Conservation (phyloP, 2,113 vertebrate species). For the Callipepla squamata region DNA sequence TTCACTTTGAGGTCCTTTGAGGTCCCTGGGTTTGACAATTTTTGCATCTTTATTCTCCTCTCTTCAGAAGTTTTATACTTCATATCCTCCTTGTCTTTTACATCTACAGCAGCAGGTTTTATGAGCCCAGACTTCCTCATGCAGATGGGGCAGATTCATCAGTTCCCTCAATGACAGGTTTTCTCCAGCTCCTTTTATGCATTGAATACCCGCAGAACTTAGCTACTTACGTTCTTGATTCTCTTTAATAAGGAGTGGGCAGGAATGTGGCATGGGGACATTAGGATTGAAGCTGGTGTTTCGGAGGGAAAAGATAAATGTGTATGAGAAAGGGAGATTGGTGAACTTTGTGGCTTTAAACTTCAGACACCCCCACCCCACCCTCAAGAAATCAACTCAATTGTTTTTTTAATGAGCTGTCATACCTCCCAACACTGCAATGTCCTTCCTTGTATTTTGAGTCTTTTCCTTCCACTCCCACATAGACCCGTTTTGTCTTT, state of each 20-base stretch:
- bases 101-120: neutral
- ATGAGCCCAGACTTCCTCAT: neutral
- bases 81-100: neutral
- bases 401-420: constrained; percentile 59
- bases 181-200: neutral
- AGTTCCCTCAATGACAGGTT: neutral
- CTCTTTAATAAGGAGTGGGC: neutral
- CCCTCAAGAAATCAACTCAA: constrained; percentile 27
- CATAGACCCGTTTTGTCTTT: constrained; percentile 12
- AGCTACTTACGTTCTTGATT: neutral
- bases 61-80: neutral
- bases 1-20: neutral
- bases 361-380: neutral
- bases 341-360: constrained; percentile 52
- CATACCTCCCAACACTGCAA: constrained; percentile 17
- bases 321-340: neutral
- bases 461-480: constrained; percentile 65
- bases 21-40: neutral
- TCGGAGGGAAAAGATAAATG: neutral
- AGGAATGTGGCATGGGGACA: neutral
- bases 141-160: neutral
- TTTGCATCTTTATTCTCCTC: neutral
- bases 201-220: neutral
- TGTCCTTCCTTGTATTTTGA: constrained; percentile 65
- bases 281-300: neutral